Evolutionary conservation across 2,113 vertebrate genomes (phyloP).

Genomic region (Collichthys lucidus): DNA sequence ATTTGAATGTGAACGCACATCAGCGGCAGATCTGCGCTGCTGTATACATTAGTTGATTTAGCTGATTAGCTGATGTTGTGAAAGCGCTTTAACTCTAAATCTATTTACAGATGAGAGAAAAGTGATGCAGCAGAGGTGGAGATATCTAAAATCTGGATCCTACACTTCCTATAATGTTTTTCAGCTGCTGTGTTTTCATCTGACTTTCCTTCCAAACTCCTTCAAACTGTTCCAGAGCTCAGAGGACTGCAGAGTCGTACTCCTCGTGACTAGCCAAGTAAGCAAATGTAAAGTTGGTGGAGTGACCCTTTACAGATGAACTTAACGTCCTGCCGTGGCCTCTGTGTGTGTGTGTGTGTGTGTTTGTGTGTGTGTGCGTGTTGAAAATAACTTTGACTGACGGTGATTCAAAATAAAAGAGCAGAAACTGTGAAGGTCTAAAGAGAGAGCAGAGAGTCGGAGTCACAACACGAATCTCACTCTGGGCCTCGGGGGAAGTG

Average conservation of each 20-base stretch:
- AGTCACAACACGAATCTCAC: not conserved
- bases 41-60: too few species aligned
- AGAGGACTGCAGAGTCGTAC: not conserved
- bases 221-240: too few species aligned
- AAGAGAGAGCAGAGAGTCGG: not conserved
- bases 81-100: too few species aligned
- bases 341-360: not conserved
- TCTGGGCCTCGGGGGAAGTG: constrained; percentile 8
- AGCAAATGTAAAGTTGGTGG: not conserved
- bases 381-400: not conserved
- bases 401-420: not conserved
- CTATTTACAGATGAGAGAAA: not conserved
- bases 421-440: not conserved
- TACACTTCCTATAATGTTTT: not conserved
- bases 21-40: too few species aligned
- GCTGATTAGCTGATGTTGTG: too few species aligned
- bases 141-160: not conserved
- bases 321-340: not conserved
- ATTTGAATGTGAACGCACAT: too few species aligned
- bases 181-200: not conserved
- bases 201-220: not conserved
- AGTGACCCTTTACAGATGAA: not conserved
- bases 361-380: too few species aligned
- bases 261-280: not conserved
- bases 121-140: not conserved